phyloP scores from a whole-genome alignment of 2,888 invertebrate species.

The Drosophila melanosoma region DNA sequence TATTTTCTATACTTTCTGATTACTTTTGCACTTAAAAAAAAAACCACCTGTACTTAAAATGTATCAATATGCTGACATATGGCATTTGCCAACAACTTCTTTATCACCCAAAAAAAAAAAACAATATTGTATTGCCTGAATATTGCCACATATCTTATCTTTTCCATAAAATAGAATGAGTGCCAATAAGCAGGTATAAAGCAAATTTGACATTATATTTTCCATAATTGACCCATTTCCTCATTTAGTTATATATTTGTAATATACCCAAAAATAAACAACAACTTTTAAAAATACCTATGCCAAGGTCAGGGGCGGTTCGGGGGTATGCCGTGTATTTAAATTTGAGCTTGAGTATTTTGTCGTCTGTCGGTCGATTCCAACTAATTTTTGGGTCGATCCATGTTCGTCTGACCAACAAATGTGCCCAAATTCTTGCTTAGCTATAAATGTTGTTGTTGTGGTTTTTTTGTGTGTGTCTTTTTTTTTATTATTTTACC shows the following conservation, averaged over 20 bases:
- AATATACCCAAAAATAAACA: conserved; percentile 45
- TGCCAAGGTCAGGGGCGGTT: conserved; percentile 30
- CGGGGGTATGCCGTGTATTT: not conserved
- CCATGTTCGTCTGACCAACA: conserved; percentile 27
- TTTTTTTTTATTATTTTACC: conserved; percentile 22
- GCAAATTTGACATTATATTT: conserved; percentile 32
- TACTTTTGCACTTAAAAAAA: not conserved
- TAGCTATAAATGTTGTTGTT: conserved; percentile 51
- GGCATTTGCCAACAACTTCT: conserved; percentile 32
- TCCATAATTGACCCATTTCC: conserved; percentile 52
- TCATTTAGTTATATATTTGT: conserved; percentile 37
- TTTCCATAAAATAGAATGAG: not conserved
- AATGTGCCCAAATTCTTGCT: conserved; percentile 33
- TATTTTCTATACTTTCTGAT: not conserved
- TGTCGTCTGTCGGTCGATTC: conserved; percentile 17
- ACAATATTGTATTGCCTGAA: conserved; percentile 16
- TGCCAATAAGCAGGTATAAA: conserved; percentile 5
- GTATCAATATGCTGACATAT: conserved; percentile 3
- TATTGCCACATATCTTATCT: conserved; percentile 42
- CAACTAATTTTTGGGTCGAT: conserved; percentile 48
- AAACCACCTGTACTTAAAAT: not conserved
- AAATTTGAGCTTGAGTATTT: not conserved
- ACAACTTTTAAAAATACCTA: conserved; percentile 21
- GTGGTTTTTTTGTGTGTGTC: conserved; percentile 10
- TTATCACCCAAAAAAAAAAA: conserved; percentile 29